Base-by-base conservation (phyloP, 2,888 invertebrate species). In the Pheosia gnoma region DNA sequence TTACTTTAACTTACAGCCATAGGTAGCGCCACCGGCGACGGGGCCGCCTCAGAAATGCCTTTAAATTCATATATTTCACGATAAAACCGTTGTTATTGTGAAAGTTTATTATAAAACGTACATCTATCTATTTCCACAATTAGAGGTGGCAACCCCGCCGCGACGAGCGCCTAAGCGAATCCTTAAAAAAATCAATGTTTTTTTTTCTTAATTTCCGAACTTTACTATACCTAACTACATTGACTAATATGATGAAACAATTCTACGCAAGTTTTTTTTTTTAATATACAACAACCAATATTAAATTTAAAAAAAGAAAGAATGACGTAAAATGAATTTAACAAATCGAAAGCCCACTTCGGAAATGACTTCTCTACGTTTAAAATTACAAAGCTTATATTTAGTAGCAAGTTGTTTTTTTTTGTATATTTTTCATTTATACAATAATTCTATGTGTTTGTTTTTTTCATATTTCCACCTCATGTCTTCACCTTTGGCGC, bases 1-100 rank as follows among this genome's bases (percentile, higher is more conserved):
- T 92, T 90, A 87, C 87, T 89, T 92, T 92, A 92, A 90, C 91
- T 92, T 92, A 93, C 91, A 93, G 93, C 92, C 92, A 89, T 84
- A 84, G 68, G 70, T 72, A 65, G 69, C 75, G 70, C 59, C 75
- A 43, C 57, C 62, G 39, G 63, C 72, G 71, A 73, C 77, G 67
- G 67, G 68, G 68, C 65, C 61, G 68, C 58, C 61, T 59, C 71
- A 65, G 66, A 72, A 76, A 74, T 72, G 74, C 77, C 68, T 73
- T 71, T 67, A 70, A 72, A 70, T 77, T 70, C 69, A 71, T 74
- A 78, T 65, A 41, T 56, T 67, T 61, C 49, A 43, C 45, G 49
- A 47, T 49, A 55, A 13, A 59, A 55, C 53, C 53, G 52, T 52
- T 39, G 51, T 49, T 11, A 59, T 36, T 51, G 52, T 53, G 59